Percentiles rank a stretch among this genome's conserved stretches.
Conservation (phyloP, 2,797 vertebrate genomes). For the Falco cherrug region DNA sequence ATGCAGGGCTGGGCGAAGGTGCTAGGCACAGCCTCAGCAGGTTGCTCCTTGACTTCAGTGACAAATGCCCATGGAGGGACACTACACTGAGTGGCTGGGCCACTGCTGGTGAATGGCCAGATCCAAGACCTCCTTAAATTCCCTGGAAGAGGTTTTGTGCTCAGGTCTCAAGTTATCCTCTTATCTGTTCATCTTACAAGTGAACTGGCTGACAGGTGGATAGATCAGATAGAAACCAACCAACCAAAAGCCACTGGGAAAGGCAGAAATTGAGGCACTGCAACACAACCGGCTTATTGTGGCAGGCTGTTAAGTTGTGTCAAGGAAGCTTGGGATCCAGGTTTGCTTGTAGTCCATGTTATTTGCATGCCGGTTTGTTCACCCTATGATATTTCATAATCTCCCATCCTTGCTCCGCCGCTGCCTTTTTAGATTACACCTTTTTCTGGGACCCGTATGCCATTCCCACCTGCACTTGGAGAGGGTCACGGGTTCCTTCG, state of each 20-base stretch:
- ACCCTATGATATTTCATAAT: neutral
- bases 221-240: neutral
- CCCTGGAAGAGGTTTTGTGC: neutral
- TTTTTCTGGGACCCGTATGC: neutral
- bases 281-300: neutral
- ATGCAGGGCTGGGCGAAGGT: rapidly evolving
- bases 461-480: neutral
- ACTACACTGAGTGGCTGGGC: neutral
- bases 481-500: neutral
- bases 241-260: neutral
- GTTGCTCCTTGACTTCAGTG: neutral
- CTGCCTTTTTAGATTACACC: neutral
- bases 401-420: neutral
- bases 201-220: neutral
- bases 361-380: neutral
- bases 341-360: neutral
- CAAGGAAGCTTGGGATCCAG: neutral
- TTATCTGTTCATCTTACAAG: neutral
- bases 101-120: neutral
- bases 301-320: neutral
- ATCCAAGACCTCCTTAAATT: neutral
- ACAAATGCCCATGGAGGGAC: neutral
- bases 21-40: rapidly evolving
- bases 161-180: neutral
- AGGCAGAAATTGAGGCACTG: neutral